Percentiles rank a stretch among this genome's conserved stretches.
These are phyloP conservation scores for Adoxophyes honmai DNA, from an alignment of 1,140 invertebrate species.

Conservation along the genomic window DNA sequence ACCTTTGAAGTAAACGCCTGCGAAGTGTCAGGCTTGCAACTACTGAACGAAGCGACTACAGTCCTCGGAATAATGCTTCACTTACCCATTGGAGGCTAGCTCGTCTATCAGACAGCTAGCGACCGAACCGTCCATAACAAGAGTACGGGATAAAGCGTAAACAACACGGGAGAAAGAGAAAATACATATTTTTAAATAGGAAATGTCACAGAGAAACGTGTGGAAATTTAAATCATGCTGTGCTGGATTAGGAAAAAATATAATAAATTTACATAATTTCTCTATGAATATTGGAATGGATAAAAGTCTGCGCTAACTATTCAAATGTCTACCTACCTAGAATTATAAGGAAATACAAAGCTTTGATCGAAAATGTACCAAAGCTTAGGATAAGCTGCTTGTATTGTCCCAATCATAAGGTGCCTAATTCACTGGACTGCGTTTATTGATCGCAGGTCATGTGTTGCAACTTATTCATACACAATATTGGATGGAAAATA, in stretches of 20 bases:
- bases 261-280: conserved; percentile 24
- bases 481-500: conserved; percentile 13
- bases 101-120: conserved; percentile 91
- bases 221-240: conserved; percentile 58
- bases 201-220: conserved; percentile 44
- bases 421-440: too few species aligned
- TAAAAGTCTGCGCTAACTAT: conserved; percentile 7
- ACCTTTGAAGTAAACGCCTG: not conserved
- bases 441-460: not conserved
- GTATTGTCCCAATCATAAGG: too few species aligned
- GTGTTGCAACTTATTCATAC: not conserved
- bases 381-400: too few species aligned
- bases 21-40: conserved; percentile 14
- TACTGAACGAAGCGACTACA: conserved; percentile 54
- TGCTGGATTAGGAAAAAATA: conserved; percentile 37
- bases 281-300: conserved; percentile 14
- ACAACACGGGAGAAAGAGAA: conserved; percentile 78
- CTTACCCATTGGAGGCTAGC: conserved; percentile 89
- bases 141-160: conserved; percentile 78
- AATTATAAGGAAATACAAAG: not conserved
- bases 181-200: conserved; percentile 62
- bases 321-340: not conserved
- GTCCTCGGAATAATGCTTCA: conserved; percentile 54
- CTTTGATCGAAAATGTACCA: too few species aligned
- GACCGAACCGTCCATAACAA: conserved; percentile 62